A percentile compares a stretch with the other conserved stretches of the same genome.
phyloP scores from a whole-genome alignment of 2,888 invertebrate genomes.

The Pheosia gnoma region DNA sequence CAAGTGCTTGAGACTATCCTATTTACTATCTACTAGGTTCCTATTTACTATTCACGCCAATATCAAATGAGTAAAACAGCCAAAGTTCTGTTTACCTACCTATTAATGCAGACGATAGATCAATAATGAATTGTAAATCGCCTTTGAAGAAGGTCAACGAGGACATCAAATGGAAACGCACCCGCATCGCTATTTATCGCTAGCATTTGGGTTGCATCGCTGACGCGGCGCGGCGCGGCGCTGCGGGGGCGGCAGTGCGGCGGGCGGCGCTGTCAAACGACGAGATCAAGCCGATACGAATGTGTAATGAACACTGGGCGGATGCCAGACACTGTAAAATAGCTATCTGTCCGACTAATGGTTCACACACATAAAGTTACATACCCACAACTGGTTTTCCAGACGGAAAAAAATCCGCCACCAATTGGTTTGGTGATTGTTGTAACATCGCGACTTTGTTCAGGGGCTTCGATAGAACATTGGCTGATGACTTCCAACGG shows the following conservation, averaged over 20 bases:
- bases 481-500: too few species aligned
- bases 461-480: too few species aligned
- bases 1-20: too few species aligned
- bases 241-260: conserved; percentile 9
- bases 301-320: conserved; percentile 52
- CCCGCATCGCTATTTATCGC: conserved; percentile 34
- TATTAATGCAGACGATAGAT: neutral
- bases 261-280: conserved; percentile 33
- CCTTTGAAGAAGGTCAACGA: conserved; percentile 2
- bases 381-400: conserved; percentile 1
- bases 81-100: neutral
- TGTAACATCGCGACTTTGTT: too few species aligned
- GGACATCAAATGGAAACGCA: neutral
- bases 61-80: neutral
- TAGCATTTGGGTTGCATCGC: conserved; percentile 25
- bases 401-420: neutral
- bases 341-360: conserved; percentile 39
- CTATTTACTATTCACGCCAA: neutral
- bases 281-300: conserved; percentile 39
- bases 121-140: neutral
- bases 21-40: too few species aligned
- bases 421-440: neutral
- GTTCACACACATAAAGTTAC: conserved; percentile 6
- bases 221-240: conserved; percentile 7
- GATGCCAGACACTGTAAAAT: conserved; percentile 59